Base-by-base conservation (phyloP, 2,113 vertebrate genomes). In the Syngnathus typhle region DNA sequence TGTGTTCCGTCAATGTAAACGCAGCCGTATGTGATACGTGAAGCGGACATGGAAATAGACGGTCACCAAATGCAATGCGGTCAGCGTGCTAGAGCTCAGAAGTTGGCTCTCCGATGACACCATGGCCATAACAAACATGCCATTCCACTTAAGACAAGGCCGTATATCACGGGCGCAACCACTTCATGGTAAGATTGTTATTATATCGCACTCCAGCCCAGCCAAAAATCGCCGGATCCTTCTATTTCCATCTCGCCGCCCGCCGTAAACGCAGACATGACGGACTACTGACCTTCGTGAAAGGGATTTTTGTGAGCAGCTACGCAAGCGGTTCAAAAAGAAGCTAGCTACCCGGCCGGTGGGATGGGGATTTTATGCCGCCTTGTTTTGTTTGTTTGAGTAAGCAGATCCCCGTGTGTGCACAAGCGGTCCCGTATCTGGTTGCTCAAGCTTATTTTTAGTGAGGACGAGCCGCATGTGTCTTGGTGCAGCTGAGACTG, bases 401-500 rank as follows among this genome's bases (percentile, higher is more conserved):
- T 63, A 73, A 79, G 74, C 47, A 70, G 59, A 69, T 47, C 23
- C 19, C 51, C 71, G 47, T 65, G 59, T 83, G 72, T 66, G 41
- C 21, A 62, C 60, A 66, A 67, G 60, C 49, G 32, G n/a, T 36
- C 59, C 49, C 52, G 65, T 11, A 80, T 80, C 69, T 66, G 41
- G 68, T 49, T 60, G 71, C 73, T 79, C 69, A 73, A 78, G 75
- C 80, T 78, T 56, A 66, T 80, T 87, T 78, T 79, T 69, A 70
- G 64, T 51, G 68, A 51, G 71, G 56, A 70, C 49, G 64, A 77
- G 66, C 77, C 64, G 64, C 55, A 73, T 77, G 75, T 72, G 80
- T 84, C 67, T 85, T 59, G 77, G 81, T 71, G 79, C 80, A 79
- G 79, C 81, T 71, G 80, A 79, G 80, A 68, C 71, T 68, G 76